Percentiles rank a stretch among this genome's conserved stretches.
Evolutionary conservation across 2,888 invertebrate species (phyloP).

Genomic region (Orthosia cruda): DNA sequence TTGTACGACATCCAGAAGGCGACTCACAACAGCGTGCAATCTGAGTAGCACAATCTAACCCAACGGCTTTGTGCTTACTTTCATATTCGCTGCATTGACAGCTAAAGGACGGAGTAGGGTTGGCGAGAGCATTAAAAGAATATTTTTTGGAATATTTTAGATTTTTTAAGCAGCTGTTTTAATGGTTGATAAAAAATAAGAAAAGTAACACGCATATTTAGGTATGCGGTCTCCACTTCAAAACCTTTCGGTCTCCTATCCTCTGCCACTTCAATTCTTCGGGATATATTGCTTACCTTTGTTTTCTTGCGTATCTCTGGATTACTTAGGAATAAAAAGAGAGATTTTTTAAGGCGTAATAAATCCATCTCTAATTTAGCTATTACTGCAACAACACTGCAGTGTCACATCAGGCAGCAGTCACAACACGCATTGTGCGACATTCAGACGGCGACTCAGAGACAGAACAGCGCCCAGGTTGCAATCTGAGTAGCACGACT

Average conservation of each 20-base stretch:
- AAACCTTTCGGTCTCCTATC: too few species aligned
- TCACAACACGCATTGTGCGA: slow-evolving; percentile 69
- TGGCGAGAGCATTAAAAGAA: slow-evolving; percentile 49
- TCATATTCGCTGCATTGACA: slow-evolving; percentile 84
- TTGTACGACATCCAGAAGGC: slow-evolving; percentile 72
- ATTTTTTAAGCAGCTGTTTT: background rate
- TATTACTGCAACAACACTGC: slow-evolving; percentile 10
- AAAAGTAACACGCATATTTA: too few species aligned
- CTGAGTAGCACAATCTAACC: slow-evolving; percentile 80
- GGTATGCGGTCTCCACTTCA: too few species aligned
- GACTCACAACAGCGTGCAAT: slow-evolving; percentile 75
- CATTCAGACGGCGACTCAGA: slow-evolving; percentile 69
- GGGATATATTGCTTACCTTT: too few species aligned
- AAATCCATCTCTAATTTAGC: background rate
- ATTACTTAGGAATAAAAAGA: too few species aligned
- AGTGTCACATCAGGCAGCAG: slow-evolving; percentile 31
- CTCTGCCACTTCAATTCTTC: too few species aligned
- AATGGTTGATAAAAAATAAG: background rate
- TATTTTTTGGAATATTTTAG: background rate
- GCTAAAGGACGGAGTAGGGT: slow-evolving; percentile 77
- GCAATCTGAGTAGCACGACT: slow-evolving; percentile 80
- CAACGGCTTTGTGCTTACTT: slow-evolving; percentile 82
- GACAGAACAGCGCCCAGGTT: slow-evolving; percentile 70
- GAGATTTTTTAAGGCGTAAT: too few species aligned
- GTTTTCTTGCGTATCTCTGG: too few species aligned